Evolutionary conservation across 1,140 invertebrate genomes (phyloP).

Genomic region (Penaeus vannamei): DNA sequence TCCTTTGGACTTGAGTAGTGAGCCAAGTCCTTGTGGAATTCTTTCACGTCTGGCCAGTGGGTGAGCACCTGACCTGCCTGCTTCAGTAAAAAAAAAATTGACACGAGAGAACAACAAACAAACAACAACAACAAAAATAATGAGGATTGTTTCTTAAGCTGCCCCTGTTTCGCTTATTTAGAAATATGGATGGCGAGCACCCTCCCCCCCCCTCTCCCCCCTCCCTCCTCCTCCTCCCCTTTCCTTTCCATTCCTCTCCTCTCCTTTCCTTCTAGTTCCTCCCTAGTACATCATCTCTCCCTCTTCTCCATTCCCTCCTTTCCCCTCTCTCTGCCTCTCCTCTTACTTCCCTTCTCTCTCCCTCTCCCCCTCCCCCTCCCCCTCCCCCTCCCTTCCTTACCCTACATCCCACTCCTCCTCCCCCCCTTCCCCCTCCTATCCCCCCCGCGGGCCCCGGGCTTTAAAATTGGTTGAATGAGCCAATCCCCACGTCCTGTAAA

Average conservation of each 20-base stretch:
- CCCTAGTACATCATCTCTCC: neutral
- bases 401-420: too few species aligned
- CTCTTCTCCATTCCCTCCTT: neutral
- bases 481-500: too few species aligned
- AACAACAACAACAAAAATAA: too few species aligned
- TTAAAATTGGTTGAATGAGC: too few species aligned
- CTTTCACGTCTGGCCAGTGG: slow-evolving; percentile 51
- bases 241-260: neutral
- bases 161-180: slow-evolving; percentile 59
- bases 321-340: too few species aligned
- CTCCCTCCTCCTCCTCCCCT: neutral
- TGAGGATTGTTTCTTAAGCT: slow-evolving; percentile 29
- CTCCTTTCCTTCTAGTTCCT: neutral
- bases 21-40: slow-evolving; percentile 57
- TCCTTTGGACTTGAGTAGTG: slow-evolving; percentile 54
- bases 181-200: slow-evolving; percentile 64
- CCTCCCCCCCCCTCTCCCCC: neutral
- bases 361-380: too few species aligned
- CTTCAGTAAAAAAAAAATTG: neutral
- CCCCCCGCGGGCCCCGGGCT: too few species aligned
- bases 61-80: slow-evolving; percentile 58
- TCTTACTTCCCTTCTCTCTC: too few species aligned
- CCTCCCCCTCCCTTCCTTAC: too few species aligned
- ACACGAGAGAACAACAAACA: too few species aligned
- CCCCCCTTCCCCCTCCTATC: too few species aligned